Conservation (phyloP, 2,113 vertebrate genomes). For the Sclerurus mexicanus region DNA sequence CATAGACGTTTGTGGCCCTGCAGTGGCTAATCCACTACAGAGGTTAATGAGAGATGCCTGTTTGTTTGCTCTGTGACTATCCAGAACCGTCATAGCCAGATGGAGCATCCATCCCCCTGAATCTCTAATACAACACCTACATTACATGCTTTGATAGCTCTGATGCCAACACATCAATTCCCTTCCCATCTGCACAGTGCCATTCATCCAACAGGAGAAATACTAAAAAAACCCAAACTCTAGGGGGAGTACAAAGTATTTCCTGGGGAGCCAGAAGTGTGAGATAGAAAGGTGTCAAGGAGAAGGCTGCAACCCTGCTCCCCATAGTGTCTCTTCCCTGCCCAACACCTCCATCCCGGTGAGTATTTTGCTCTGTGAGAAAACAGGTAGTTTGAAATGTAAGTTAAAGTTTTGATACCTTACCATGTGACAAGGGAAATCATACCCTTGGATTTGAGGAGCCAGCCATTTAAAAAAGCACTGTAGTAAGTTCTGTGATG, state of each 20-base stretch:
- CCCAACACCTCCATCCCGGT: neutral
- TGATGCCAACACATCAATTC: neutral
- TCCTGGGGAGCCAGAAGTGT: fast-evolving
- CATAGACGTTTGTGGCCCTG: neutral
- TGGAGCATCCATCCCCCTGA: neutral
- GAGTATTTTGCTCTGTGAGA: neutral
- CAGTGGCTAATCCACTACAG: neutral
- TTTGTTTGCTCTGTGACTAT: neutral
- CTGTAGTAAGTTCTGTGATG: neutral
- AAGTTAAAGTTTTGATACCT: neutral
- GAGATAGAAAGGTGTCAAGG: neutral
- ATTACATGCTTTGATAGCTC: neutral
- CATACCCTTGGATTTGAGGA: neutral
- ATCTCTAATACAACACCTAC: neutral
- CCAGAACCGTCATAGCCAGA: neutral
- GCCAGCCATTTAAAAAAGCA: neutral
- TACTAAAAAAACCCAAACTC: neutral
- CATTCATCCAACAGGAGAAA: neutral
- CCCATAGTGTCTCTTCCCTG: neutral
- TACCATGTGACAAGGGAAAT: neutral
- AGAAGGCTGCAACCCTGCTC: neutral
- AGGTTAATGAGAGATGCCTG: neutral
- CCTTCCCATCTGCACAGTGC: neutral
- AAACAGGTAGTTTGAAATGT: neutral
- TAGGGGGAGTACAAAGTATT: neutral